phyloP scores from a whole-genome alignment of 1,140 invertebrate genomes.

The Micrasema longulum region DNA sequence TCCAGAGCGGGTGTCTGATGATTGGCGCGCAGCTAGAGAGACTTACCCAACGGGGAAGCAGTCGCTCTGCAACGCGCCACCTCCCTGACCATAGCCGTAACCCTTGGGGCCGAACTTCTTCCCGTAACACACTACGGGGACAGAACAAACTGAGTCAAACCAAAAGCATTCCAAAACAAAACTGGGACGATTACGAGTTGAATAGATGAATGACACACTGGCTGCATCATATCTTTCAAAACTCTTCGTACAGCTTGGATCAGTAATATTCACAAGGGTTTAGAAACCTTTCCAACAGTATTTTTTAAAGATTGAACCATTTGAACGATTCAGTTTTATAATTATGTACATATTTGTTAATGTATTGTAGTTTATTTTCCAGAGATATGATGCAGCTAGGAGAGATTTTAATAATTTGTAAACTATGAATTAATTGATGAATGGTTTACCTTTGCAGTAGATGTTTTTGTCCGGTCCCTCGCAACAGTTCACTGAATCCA shows the following conservation, averaged over 20 bases:
- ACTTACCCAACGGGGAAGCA: slow-evolving; percentile 80
- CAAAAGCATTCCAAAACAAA: slow-evolving; percentile 51
- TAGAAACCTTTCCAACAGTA: background rate
- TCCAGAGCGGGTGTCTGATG: background rate
- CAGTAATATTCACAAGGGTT: background rate
- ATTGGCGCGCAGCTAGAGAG: slow-evolving; percentile 40
- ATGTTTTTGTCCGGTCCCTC: slow-evolving; percentile 96
- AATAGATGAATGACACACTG: slow-evolving; percentile 30
- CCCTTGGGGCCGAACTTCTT: slow-evolving; percentile 95
- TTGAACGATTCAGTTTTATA: background rate
- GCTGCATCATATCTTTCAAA: slow-evolving; percentile 40
- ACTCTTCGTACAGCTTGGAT: background rate
- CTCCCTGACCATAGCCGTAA: slow-evolving; percentile 93
- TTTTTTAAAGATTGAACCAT: background rate
- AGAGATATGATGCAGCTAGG: slow-evolving; percentile 37
- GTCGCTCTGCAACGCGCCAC: slow-evolving; percentile 90
- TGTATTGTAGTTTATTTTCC: background rate
- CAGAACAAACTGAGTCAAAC: slow-evolving; percentile 45
- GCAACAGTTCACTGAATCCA: slow-evolving; percentile 96
- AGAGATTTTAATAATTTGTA: slow-evolving; percentile 15
- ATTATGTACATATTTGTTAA: background rate
- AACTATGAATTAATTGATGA: slow-evolving; percentile 22
- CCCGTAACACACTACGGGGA: slow-evolving; percentile 86
- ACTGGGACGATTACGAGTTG: slow-evolving; percentile 44
- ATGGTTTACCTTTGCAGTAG: slow-evolving; percentile 92